These are phyloP conservation scores for Chloroceryle amazona DNA, from an alignment of 2,797 vertebrate species.

Conservation along the genomic window DNA sequence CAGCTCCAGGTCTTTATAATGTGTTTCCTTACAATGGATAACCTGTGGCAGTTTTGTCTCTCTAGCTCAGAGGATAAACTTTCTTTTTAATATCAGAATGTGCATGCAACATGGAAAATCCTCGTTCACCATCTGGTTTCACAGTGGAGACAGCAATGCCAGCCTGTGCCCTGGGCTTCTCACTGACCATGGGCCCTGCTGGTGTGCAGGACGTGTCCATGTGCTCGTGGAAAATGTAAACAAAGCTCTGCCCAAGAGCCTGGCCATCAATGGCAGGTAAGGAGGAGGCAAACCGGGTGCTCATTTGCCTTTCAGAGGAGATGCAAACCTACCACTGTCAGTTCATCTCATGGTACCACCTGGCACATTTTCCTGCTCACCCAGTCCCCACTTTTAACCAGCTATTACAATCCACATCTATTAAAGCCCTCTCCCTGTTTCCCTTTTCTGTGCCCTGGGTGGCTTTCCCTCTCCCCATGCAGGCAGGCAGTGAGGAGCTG, in stretches of 20 bases:
- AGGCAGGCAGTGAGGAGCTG: not conserved
- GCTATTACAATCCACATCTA: not conserved
- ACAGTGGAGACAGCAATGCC: not conserved
- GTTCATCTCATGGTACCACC: not conserved
- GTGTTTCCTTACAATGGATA: not conserved
- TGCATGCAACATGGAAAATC: not conserved
- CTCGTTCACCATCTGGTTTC: not conserved
- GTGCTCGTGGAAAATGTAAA: not conserved
- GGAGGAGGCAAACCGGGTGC: accelerated
- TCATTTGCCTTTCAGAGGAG: not conserved
- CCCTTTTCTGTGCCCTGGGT: accelerated
- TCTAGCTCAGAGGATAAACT: not conserved
- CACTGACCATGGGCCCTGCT: not conserved
- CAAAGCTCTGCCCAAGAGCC: not conserved
- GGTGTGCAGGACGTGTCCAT: accelerated
- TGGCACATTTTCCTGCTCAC: not conserved
- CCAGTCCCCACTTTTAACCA: not conserved
- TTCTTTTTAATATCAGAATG: not conserved
- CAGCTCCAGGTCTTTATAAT: not conserved
- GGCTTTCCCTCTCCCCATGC: not conserved
- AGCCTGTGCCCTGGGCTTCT: not conserved
- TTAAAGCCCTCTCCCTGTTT: not conserved
- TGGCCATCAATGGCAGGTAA: not conserved
- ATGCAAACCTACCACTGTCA: not conserved
- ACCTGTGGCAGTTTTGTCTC: not conserved